Base-by-base conservation (phyloP, 2,888 invertebrate species). In the Imbricaverruca yamaguchii region DNA sequence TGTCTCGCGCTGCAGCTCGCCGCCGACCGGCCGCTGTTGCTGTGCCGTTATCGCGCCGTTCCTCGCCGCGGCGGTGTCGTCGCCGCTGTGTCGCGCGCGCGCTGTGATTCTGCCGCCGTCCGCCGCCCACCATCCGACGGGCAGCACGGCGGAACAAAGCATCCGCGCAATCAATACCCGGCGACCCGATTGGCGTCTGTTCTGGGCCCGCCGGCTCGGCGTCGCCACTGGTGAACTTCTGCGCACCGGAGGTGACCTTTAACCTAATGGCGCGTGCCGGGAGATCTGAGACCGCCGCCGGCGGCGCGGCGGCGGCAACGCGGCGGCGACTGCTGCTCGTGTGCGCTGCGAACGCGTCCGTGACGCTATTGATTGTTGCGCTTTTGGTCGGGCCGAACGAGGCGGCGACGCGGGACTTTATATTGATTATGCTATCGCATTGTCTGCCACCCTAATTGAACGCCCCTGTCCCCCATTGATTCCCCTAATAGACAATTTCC, bases 401-500 rank as follows among this genome's bases (percentile, higher is more conserved):
- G 1, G 61, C 61, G 18, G 18, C 18, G 18, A 21, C 8, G 11
- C n/a, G 63, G 63, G 39, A 39, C 69, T 39, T 15, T 8, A 69
- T 69, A 69, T 69, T 39, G 69, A 69, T 39, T 69, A 23, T 39
- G 39, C 39, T 39, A 23, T 69, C 39, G 69, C 39, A 39, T 69
- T 69, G 69, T 69, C 69, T 12, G 23, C 39, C 4, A 15, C 7
- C 23, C 39, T 69, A 69, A 69, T 69, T 69, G 39, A 69, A 69
- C 39, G 69, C 69, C 13, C 39, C 13, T 69, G 69, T 39, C 15
- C 69, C 69, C 39, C 69, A 69, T 69, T 69, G 69, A 69, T 69
- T 69, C 69, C 69, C 69, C 69, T 69, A 69, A 69, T 69, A 69
- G 69, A 69, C 69, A 39, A 39, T 69, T 25, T n/a, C 21, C n/a